Base-by-base conservation (phyloP, 2,888 invertebrate genomes). In the Augiades crinisus region DNA sequence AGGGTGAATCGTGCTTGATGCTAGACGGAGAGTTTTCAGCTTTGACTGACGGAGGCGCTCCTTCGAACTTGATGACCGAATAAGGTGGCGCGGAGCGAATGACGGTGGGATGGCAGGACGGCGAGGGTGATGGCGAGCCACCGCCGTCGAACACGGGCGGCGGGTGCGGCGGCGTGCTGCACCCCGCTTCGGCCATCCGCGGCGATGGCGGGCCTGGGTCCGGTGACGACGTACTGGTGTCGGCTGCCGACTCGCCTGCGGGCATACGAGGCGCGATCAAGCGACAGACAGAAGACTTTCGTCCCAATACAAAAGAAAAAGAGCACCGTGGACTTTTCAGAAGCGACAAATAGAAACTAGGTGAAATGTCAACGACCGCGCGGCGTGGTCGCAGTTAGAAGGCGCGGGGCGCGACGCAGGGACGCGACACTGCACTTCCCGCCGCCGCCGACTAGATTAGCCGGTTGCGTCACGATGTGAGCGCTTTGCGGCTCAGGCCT, bases 151-250 rank as follows among this genome's bases (percentile, higher is more conserved):
- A 90, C 75, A 83, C 82, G 72, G 82, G 90, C 75, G 83, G 91
- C 85, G 78, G 91, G 83, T 80, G 91, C 86, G 83, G 92, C 88
- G 81, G 91, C 91, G 89, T 81, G 90, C 75, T 92, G 91, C 79
- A 92, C 85, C 92, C 90, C 80, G 92, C 90, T 85, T 91, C 92
- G 76, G 93, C 92, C 91, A 93, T 93, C 90, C 94, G 94, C 80
- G 96, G 96, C 78, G 96, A 96, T 82, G 94, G 92, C 79, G 96
- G 95, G 82, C 94, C 94, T 69, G 95, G 92, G 91, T 96, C 96
- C 83, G 96, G 96, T 79, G 96, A 97, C 81, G 96, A 96, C 81
- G 96, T 96, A 85, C 95, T 96, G 81, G 96, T 96, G 90, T 97
- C 97, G 82, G 96, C 96, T 90, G 96, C 95, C 82, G 96, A 96